A percentile compares a stretch with the other conserved stretches of the same genome.
Conservation (phyloP, 2,113 vertebrate species). For the Craseonycteris thonglongyai region DNA sequence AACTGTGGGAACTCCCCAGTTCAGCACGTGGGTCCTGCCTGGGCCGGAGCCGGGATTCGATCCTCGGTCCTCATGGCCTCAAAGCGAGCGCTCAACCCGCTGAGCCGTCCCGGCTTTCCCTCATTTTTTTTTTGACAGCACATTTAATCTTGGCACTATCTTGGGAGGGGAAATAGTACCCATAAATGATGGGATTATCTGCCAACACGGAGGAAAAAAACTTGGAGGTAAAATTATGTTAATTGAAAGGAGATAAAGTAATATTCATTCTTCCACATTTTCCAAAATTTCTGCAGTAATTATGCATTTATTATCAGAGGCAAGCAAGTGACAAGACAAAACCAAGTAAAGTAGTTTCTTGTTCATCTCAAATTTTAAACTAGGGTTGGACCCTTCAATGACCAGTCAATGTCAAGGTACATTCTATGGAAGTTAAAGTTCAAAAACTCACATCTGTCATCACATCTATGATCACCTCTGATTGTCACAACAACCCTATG, state of each 20-base stretch:
- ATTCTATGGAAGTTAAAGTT: neutral
- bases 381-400: neutral
- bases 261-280: neutral
- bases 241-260: neutral
- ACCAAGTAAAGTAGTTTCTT: neutral
- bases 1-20: too few relatives aligned
- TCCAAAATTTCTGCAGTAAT: neutral
- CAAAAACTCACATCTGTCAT: neutral
- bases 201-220: neutral
- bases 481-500: neutral
- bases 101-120: too few relatives aligned
- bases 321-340: neutral
- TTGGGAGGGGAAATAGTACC: neutral
- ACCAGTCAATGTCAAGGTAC: neutral
- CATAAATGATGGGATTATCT: neutral
- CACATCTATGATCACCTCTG: neutral
- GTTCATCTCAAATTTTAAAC: neutral
- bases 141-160: neutral
- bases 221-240: neutral
- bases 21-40: too few relatives aligned
- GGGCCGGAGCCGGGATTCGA: too few relatives aligned
- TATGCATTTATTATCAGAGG: neutral
- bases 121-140: neutral
- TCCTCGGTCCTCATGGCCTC: too few relatives aligned
- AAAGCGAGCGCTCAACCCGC: too few relatives aligned